phyloP scores from a whole-genome alignment of 1,140 invertebrate species.

The Lucilia sericata region DNA sequence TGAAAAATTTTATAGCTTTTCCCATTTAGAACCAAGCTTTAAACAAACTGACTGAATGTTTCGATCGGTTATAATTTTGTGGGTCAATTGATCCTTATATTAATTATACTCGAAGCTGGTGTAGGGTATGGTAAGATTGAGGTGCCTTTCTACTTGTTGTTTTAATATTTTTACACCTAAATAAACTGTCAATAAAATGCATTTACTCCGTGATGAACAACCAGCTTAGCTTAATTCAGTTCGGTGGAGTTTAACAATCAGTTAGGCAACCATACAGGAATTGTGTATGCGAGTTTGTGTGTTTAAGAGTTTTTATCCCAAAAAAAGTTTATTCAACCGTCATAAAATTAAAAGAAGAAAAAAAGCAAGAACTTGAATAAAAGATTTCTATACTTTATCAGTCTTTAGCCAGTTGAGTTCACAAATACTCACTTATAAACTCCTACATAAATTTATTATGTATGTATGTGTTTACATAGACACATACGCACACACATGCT shows the following conservation, averaged over 20 bases:
- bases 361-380: background rate
- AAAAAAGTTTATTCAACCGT: conserved; percentile 41
- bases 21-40: too few relatives aligned
- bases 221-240: background rate
- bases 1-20: too few relatives aligned
- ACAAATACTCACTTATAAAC: background rate
- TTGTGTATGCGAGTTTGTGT: too few relatives aligned
- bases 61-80: too few relatives aligned
- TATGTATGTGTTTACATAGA: background rate
- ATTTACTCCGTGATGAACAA: conserved; percentile 8
- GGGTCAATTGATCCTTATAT: too few relatives aligned
- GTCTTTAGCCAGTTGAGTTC: conserved; percentile 34
- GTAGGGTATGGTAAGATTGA: too few relatives aligned
- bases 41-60: too few relatives aligned
- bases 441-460: background rate
- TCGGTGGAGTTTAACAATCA: background rate
- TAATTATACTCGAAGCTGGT: too few relatives aligned
- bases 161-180: conserved; percentile 22
- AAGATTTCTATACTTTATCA: conserved; percentile 30
- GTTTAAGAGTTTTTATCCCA: background rate
- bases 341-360: conserved; percentile 27
- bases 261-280: background rate
- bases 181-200: conserved; percentile 27
- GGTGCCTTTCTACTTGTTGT: background rate
- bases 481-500: background rate